Percentiles rank a stretch among this genome's conserved stretches.
Conservation (phyloP, 2,797 vertebrate species). For the Mormyrops boulengeri region DNA sequence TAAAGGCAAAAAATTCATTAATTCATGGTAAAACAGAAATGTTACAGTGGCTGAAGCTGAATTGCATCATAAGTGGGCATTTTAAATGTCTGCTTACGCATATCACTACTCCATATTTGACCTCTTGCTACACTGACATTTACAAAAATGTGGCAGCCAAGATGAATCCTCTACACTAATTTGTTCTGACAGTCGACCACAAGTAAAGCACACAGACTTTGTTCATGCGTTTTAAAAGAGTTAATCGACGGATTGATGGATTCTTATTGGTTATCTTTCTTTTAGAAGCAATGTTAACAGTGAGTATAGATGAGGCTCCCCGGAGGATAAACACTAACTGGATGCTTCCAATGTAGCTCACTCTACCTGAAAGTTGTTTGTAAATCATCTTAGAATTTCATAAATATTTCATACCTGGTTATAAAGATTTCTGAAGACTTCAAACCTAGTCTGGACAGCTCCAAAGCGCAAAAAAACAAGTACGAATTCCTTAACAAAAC, state of each 20-base stretch:
- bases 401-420: neutral
- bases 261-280: neutral
- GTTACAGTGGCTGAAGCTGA: conserved; percentile 37
- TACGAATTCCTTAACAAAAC: neutral
- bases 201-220: neutral
- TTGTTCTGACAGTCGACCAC: neutral
- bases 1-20: conserved; percentile 11
- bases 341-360: neutral
- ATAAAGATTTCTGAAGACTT: neutral
- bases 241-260: neutral
- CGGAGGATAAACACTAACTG: neutral
- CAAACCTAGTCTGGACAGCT: neutral
- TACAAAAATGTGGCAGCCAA: neutral
- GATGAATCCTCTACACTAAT: neutral
- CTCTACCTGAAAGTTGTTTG: neutral
- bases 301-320: neutral
- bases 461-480: neutral
- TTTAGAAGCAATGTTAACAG: neutral
- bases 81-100: conserved; percentile 33
- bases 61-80: conserved; percentile 24
- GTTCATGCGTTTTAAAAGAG: neutral
- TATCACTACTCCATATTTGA: conserved; percentile 42
- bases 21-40: conserved; percentile 15
- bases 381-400: neutral
- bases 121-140: conserved; percentile 1